Base-by-base conservation (phyloP, 2,797 vertebrate species). In the Menidia menidia region DNA sequence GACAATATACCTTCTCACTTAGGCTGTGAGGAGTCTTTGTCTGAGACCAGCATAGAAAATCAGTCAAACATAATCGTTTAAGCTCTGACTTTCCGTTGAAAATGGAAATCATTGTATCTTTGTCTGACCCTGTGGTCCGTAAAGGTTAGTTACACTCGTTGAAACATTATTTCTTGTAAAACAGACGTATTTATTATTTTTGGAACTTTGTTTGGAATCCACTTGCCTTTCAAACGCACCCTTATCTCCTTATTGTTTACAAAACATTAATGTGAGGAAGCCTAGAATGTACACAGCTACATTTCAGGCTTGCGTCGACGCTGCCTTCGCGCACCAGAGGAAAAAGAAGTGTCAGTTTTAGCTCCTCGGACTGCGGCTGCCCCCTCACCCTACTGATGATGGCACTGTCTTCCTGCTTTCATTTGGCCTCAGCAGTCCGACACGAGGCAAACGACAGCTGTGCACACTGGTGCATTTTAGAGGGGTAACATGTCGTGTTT, bases 191-290 rank as follows among this genome's bases (percentile, higher is more conserved):
- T 92, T 90, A 75, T 91, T 90, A 84, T 89, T 83, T 85, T 83
- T 80, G 67, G 68, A 16, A 56, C 75, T 44, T 56, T 89, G 85
- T 90, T 93, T 91, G 55, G 69, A 73, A 82, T 71, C 84, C 81
- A 82, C 73, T 71, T 74, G 87, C 78, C 82, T 89, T 89, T 89
- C 84, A 90, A 91, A 92, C 77, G 84, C 62, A 65, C 74, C 83
- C 86, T 92, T 91, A 91, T 93, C 90, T 86, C 64, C 73, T 73
- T 15, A 16, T 31, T 91, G 89, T 92, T 92, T 88, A 89, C 90
- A 89, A 92, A 92, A 92, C 91, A 92, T 83, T 74, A 75, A 88
- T 84, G 88, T 74, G 90, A 88, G 88, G 87, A 91, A 90, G 85
- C 81, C 47, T 75, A 80, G 81, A 76, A 78, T 33, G 73, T 57